A percentile compares a stretch with the other conserved stretches of the same genome.
phyloP scores from a whole-genome alignment of 2,113 vertebrate species.

The Thymallus thymallus region DNA sequence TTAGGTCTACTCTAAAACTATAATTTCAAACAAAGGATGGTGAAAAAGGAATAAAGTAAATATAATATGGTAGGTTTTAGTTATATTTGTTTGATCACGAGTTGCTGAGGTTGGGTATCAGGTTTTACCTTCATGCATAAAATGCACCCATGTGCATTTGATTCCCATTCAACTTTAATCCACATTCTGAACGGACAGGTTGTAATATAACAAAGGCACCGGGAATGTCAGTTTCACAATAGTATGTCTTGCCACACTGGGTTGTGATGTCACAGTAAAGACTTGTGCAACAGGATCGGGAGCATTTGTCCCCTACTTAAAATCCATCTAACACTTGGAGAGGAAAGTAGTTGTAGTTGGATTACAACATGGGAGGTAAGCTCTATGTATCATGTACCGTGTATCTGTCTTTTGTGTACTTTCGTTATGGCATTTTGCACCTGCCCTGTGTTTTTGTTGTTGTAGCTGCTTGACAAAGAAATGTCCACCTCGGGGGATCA shows the following conservation, averaged over 20 bases:
- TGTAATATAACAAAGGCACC: slow-evolving; percentile 1
- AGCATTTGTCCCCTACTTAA: slow-evolving; percentile 33
- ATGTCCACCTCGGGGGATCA: too few relatives aligned
- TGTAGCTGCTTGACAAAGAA: too few relatives aligned
- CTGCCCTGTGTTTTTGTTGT: too few relatives aligned
- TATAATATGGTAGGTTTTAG: not conserved
- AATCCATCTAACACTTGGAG: slow-evolving; percentile 49
- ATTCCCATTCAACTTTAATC: not conserved
- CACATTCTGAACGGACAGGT: slow-evolving; percentile 18
- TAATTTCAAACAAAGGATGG: not conserved
- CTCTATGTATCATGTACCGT: too few relatives aligned
- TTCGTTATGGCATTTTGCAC: too few relatives aligned
- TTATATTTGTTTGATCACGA: not conserved
- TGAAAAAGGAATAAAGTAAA: not conserved
- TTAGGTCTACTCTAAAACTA: too few relatives aligned
- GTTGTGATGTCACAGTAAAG: slow-evolving; percentile 43
- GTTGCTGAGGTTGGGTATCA: not conserved
- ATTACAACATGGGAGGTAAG: slow-evolving; percentile 60
- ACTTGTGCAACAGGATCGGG: slow-evolving; percentile 52
- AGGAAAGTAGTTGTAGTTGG: slow-evolving; percentile 14
- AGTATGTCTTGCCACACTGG: slow-evolving; percentile 20
- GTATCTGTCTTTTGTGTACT: too few relatives aligned
- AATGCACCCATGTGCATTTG: not conserved
- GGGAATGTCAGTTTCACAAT: slow-evolving; percentile 29
- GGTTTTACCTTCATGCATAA: slow-evolving; percentile 2